Evolutionary conservation across 2,113 vertebrate genomes (phyloP).

Genomic region (Scolopax mira): DNA sequence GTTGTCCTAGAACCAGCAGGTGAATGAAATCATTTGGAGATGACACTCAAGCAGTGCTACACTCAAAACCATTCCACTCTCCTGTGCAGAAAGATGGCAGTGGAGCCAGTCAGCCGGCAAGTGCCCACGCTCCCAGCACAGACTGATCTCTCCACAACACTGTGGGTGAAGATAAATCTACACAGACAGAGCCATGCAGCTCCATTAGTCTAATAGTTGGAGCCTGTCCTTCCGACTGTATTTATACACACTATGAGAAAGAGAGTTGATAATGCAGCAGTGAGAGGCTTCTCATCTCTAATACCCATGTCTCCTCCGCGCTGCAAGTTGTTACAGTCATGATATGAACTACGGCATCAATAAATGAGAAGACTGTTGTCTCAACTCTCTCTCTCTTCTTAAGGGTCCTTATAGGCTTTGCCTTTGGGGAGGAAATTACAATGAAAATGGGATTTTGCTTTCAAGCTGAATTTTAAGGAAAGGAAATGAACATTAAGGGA

Average conservation of each 20-base stretch:
- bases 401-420: neutral
- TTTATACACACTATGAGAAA: neutral
- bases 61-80: neutral
- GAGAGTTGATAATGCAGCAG: neutral
- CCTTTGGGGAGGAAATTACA: neutral
- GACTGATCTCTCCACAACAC: rapidly evolving
- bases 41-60: rapidly evolving
- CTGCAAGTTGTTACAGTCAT: neutral
- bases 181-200: neutral
- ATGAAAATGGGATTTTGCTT: neutral
- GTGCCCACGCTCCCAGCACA: neutral
- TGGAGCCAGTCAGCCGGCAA: neutral
- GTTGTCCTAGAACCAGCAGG: neutral
- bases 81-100: neutral
- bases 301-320: rapidly evolving
- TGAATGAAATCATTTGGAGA: neutral
- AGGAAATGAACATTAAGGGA: neutral
- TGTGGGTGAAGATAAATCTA: neutral
- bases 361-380: neutral
- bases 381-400: neutral
- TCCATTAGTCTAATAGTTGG: neutral
- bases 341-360: neutral
- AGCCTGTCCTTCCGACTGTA: neutral
- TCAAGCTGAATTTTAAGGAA: neutral
- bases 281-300: neutral